Conservation (phyloP, 1,140 invertebrate genomes). For the Trypoxylus dichotomus region DNA sequence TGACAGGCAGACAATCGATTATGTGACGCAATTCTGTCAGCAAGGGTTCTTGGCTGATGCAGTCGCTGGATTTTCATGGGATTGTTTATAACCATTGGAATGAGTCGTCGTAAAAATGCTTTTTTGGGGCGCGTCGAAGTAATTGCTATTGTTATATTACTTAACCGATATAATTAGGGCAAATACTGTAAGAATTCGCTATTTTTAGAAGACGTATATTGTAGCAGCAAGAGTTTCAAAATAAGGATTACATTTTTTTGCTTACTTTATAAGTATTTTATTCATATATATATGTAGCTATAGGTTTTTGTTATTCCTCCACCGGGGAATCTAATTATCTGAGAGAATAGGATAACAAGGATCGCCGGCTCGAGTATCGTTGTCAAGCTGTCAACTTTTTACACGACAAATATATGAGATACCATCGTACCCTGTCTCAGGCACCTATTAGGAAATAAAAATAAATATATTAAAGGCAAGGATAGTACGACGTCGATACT, state of each 20-base stretch:
- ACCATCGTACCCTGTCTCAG: conserved; percentile 3
- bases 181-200: neutral
- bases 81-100: too few relatives aligned
- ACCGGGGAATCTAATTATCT: conserved; percentile 20
- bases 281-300: neutral
- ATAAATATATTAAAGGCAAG: neutral
- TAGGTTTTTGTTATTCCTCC: neutral
- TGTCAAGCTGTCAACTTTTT: conserved; percentile 23
- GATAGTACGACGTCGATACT: neutral
- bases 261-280: too few relatives aligned
- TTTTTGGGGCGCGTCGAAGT: too few relatives aligned
- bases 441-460: conserved; percentile 14
- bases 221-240: too few relatives aligned
- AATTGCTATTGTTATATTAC: too few relatives aligned
- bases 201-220: too few relatives aligned
- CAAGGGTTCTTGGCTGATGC: neutral
- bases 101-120: too few relatives aligned
- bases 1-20: conserved; percentile 7
- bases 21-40: conserved; percentile 7
- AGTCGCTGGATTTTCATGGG: too few relatives aligned
- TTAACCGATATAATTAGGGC: neutral
- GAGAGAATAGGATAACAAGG: conserved; percentile 24
- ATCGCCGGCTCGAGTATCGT: neutral
- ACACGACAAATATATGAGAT: conserved; percentile 22
- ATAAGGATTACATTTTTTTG: too few relatives aligned